phyloP scores from a whole-genome alignment of 2,113 vertebrate species.

The Arvicanthis niloticus region DNA sequence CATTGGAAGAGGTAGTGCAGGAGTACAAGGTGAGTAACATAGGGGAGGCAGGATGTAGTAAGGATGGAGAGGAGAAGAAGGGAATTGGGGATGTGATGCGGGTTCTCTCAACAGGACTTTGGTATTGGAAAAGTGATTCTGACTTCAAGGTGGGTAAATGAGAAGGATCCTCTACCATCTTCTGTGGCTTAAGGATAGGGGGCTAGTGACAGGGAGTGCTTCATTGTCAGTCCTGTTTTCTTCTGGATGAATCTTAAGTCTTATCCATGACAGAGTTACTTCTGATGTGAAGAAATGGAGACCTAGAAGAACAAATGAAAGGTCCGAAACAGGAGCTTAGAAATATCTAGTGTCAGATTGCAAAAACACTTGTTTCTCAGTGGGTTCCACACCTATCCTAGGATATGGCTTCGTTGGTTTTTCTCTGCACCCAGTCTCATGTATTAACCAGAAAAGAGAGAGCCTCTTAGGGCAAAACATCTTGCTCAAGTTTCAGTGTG shows the following conservation, averaged over 20 bases:
- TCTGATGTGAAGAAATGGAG: not conserved
- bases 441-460: slow-evolving; percentile 18
- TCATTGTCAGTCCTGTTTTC: not conserved
- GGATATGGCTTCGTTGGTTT: not conserved
- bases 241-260: not conserved
- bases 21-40: slow-evolving; percentile 82
- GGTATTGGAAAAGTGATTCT: not conserved
- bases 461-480: slow-evolving; percentile 24
- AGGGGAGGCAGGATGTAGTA: not conserved
- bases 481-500: slow-evolving; percentile 11
- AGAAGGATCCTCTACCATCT: not conserved
- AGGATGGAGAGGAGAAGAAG: not conserved
- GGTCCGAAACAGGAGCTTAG: not conserved
- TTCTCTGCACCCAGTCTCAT: not conserved
- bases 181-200: not conserved
- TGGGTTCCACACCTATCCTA: not conserved
- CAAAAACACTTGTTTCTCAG: not conserved
- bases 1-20: slow-evolving; percentile 83
- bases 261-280: not conserved
- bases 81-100: not conserved
- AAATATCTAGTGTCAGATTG: not conserved
- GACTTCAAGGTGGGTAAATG: not conserved
- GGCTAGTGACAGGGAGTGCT: not conserved
- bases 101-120: not conserved
- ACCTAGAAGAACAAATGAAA: not conserved